Conservation (phyloP, 2,797 vertebrate species). For the Sebastolobus altivelis region DNA sequence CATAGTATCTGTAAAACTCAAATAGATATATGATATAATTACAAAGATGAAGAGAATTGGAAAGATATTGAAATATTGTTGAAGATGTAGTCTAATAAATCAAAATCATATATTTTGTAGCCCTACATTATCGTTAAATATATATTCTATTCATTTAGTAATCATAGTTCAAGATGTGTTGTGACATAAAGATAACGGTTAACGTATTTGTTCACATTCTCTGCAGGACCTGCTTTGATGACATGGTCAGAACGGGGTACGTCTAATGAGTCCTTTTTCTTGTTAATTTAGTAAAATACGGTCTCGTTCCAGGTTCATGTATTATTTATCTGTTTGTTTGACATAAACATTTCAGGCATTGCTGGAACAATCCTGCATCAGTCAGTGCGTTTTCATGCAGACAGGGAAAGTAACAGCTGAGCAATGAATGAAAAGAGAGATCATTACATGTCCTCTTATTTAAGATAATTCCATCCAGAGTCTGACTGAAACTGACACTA, state of each 20-base stretch:
- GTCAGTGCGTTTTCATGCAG: neutral
- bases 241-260: conserved; percentile 91
- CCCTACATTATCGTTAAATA: neutral
- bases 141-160: neutral
- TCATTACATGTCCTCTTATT: neutral
- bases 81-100: neutral
- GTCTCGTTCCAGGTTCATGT: neutral
- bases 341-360: neutral
- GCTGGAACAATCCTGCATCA: neutral
- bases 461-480: neutral
- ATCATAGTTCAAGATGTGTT: neutral
- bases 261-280: neutral
- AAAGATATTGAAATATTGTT: neutral
- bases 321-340: neutral
- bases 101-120: neutral
- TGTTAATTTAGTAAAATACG: neutral
- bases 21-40: neutral
- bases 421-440: neutral
- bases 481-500: neutral
- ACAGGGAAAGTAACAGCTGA: neutral
- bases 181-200: neutral
- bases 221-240: conserved; percentile 92
- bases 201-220: conserved; percentile 34
- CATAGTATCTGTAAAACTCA: neutral
- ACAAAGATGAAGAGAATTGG: neutral